These are phyloP conservation scores for Yasuhikotakia modesta DNA, from an alignment of 2,797 vertebrate species.

Conservation along the genomic window DNA sequence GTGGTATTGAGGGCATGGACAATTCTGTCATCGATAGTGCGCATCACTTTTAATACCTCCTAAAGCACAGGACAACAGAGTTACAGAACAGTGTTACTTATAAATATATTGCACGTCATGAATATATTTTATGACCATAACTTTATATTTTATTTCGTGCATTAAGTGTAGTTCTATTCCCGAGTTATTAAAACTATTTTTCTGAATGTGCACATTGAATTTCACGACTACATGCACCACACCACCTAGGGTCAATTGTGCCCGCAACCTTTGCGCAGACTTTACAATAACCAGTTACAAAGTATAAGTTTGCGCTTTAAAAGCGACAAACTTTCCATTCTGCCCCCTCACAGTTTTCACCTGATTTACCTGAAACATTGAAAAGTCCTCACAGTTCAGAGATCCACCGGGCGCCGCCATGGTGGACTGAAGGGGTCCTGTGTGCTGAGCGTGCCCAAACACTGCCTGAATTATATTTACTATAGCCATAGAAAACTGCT, in stretches of 20 bases:
- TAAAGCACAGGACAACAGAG: constrained; percentile 57
- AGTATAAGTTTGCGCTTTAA: background rate
- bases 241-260: constrained; percentile 60
- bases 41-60: constrained; percentile 93
- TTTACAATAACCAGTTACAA: background rate
- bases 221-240: constrained; percentile 5
- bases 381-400: constrained; percentile 91
- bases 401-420: constrained; percentile 90
- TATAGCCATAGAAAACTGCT: too few relatives aligned
- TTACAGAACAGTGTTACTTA: constrained; percentile 28
- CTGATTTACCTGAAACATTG: constrained; percentile 90
- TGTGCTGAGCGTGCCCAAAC: constrained; percentile 43
- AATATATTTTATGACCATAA: background rate
- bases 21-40: constrained; percentile 94
- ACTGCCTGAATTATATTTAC: constrained; percentile 68
- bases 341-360: accelerated
- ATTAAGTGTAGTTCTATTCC: too few relatives aligned
- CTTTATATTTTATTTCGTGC: background rate
- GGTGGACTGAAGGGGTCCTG: constrained; percentile 73
- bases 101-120: background rate
- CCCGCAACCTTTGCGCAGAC: background rate
- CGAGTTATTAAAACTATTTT: background rate
- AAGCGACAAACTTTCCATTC: background rate
- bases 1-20: constrained; percentile 94
- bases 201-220: background rate